Evolutionary conservation across 2,797 vertebrate genomes (phyloP).

Genomic region (Micropoecilia bifurca): DNA sequence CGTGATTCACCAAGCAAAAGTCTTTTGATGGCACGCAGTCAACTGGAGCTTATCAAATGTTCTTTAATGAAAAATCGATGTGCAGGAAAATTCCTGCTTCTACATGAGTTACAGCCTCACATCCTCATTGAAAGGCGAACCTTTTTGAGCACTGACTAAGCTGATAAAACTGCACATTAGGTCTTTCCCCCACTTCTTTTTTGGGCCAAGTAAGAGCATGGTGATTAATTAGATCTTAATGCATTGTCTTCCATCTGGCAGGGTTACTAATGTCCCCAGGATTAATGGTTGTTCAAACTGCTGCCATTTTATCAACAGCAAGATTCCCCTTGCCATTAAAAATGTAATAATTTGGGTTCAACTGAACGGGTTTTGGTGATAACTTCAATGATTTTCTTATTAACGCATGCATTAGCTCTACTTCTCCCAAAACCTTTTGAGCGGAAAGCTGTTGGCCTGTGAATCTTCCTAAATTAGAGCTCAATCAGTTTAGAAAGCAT

Average conservation of each 20-base stretch:
- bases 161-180: constrained; percentile 62
- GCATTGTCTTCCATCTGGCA: constrained; percentile 75
- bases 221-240: constrained; percentile 73
- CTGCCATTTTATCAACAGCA: constrained; percentile 56
- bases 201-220: constrained; percentile 59
- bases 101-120: constrained; percentile 56
- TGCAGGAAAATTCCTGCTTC: constrained; percentile 52
- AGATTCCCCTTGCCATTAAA: constrained; percentile 52
- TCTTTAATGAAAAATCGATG: constrained; percentile 64
- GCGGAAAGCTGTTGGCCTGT: constrained; percentile 18
- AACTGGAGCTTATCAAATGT: constrained; percentile 3
- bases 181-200: constrained; percentile 40
- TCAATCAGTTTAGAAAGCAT: constrained; percentile 29
- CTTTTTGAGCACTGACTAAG: constrained; percentile 52
- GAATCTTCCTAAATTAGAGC: constrained; percentile 27
- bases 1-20: constrained; percentile 32
- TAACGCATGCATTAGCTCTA: constrained; percentile 41
- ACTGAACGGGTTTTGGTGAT: constrained; percentile 58
- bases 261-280: constrained; percentile 71
- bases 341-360: constrained; percentile 58
- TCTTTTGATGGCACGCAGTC: constrained; percentile 14
- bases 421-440: constrained; percentile 18
- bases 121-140: constrained; percentile 37
- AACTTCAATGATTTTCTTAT: constrained; percentile 60
- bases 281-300: constrained; percentile 71